Conservation (phyloP, 2,888 invertebrate genomes). For the Aspidiotus destructor region DNA sequence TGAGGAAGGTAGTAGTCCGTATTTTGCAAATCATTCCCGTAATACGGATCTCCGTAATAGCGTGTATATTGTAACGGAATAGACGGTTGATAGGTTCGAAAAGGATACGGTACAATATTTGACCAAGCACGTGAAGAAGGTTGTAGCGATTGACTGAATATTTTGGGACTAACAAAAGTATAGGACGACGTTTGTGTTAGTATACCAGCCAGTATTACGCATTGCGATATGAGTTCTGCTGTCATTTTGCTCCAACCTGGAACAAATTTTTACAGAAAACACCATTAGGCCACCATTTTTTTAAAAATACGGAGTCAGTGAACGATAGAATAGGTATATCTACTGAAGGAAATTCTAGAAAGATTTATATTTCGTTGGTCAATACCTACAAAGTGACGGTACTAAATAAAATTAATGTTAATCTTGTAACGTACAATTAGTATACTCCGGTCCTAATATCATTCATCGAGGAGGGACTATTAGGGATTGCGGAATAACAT, state of each 20-base stretch:
- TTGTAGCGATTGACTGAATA: slow-evolving; percentile 20
- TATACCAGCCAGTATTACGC: neutral
- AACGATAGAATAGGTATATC: no score
- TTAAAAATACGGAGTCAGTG: no score
- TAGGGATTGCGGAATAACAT: no score
- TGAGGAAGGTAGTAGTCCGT: slow-evolving; percentile 23
- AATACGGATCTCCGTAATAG: slow-evolving; percentile 25
- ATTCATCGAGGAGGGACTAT: no score
- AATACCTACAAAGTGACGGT: no score
- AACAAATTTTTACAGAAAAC: no score
- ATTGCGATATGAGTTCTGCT: neutral
- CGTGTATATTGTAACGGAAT: slow-evolving; percentile 24
- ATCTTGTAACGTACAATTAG: no score
- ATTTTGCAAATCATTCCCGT: slow-evolving; percentile 9
- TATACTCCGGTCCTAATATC: no score
- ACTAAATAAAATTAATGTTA: no score
- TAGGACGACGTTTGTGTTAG: slow-evolving; percentile 9
- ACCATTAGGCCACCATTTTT: no score
- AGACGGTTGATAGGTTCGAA: slow-evolving; percentile 21
- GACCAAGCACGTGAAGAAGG: slow-evolving; percentile 20
- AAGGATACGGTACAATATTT: slow-evolving; percentile 13
- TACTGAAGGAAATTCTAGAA: no score
- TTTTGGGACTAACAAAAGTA: slow-evolving; percentile 19
- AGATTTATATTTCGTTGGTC: no score
- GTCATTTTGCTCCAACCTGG: neutral